Evolutionary conservation across 2,888 invertebrate genomes (phyloP).

Genomic region (Siphlonurus alternatus): DNA sequence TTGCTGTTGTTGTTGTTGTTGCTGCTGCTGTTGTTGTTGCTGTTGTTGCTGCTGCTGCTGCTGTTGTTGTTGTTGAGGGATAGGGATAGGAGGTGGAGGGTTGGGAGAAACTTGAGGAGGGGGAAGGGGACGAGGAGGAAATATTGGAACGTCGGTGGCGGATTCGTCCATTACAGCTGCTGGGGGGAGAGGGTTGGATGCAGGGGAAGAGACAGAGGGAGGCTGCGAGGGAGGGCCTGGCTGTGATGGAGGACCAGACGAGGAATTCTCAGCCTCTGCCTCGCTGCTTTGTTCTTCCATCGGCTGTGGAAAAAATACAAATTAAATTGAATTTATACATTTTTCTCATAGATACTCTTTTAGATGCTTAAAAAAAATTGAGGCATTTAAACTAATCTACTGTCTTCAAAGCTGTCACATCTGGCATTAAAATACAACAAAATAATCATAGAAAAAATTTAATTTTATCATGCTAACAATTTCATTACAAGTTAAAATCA

Average conservation of each 20-base stretch:
- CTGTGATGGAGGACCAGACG: background rate
- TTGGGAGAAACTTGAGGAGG: conserved; percentile 20
- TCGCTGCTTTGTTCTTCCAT: conserved; percentile 17
- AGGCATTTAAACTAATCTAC: no score
- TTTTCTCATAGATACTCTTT: no score
- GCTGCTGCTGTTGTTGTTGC: conserved; percentile 20
- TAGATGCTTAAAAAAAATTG: no score
- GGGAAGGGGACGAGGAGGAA: conserved; percentile 13
- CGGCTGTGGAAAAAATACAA: conserved; percentile 11
- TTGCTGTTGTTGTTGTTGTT: conserved; percentile 17
- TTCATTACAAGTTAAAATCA: no score
- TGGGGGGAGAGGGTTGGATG: conserved; percentile 21
- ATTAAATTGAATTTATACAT: no score
- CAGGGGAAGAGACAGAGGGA: conserved; percentile 9
- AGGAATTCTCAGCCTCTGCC: conserved; percentile 20
- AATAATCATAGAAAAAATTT: no score
- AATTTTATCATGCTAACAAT: no score
- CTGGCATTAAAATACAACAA: no score
- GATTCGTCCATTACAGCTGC: conserved; percentile 16
- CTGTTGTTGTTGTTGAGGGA: no score
- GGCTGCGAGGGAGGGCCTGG: conserved; percentile 7
- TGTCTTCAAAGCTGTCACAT: no score
- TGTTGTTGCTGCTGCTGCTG: conserved; percentile 24
- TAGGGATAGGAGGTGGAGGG: conserved; percentile 14
- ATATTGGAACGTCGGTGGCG: conserved; percentile 10